Evolutionary conservation across 2,888 invertebrate genomes (phyloP), one percentile per base, ranked within the genome.

Genomic region (Hirtodrosophila confusa): DNA sequence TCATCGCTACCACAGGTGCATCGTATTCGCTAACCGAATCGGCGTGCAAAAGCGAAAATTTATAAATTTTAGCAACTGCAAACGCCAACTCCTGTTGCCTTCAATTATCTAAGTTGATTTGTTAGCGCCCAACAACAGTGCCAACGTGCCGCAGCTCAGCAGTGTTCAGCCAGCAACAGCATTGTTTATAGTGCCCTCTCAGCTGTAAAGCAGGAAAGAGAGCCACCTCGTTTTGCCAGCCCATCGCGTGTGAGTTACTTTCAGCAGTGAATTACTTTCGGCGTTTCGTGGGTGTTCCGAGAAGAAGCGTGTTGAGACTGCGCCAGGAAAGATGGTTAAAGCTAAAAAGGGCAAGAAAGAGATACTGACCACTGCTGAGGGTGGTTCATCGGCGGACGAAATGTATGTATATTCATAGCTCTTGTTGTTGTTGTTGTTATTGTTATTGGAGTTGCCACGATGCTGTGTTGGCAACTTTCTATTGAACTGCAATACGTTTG

Each of bases 301-400:
- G 82, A 71, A 86, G 86, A 90, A 91, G 89, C 90, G 91, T 91
- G 91, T 88, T 91, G 89, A 89, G 90, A 80, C 89, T 88, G 84
- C 89, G 86, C 70, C 88, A 84, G 77, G 87, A 89, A 89, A 90
- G 90, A 95, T 95, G 96, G 96, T 95, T 90, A 96, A 96, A 93
- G 93, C 95, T 91, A 96, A 96, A 94, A 96, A 96, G 92, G 94
- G 95, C 91, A 95, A 95, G 93, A 96, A 95, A 93, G 94, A 94
- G 92, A 93, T 93, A 90, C 93, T 88, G 75, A 83, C 78, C 69
- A 75, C 74, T 27, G 84, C 71, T 62, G 89, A 80, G 51, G 80
- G 75, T 55, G 85, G 78, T 44, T 89, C 89, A 90, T 94, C 94
- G 78, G 95, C 94, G 76, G 95, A 95, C 80, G 95, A 96, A 88